Evolutionary conservation across 2,113 vertebrate genomes (phyloP).

Genomic region (Melanerpes formicivorus): DNA sequence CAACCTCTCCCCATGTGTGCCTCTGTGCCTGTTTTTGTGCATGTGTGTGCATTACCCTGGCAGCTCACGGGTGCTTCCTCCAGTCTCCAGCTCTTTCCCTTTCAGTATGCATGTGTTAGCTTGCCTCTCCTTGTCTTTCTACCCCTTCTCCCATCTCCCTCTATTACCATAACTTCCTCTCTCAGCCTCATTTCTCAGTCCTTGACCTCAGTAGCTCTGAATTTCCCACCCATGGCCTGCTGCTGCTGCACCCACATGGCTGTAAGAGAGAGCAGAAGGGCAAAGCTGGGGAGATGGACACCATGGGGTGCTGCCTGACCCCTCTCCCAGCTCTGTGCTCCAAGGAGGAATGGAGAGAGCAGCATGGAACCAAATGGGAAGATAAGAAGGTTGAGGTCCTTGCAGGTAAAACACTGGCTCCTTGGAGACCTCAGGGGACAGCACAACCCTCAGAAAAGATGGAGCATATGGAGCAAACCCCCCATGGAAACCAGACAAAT

Average conservation of each 20-base stretch:
- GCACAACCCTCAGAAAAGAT: neutral
- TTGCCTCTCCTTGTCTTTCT: neutral
- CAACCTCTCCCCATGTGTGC: neutral
- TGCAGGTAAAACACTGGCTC: neutral
- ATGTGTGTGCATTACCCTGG: neutral
- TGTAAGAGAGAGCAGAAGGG: neutral
- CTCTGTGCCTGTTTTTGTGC: neutral
- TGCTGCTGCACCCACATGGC: rapidly evolving
- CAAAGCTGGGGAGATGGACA: neutral
- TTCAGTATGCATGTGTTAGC: neutral
- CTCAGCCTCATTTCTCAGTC: neutral
- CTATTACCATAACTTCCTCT: neutral
- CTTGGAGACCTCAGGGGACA: neutral
- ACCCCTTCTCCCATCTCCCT: neutral
- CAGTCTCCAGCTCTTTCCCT: neutral
- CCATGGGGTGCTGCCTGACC: neutral
- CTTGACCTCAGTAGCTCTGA: neutral
- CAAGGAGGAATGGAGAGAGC: neutral
- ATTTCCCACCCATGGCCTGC: neutral
- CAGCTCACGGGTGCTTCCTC: neutral
- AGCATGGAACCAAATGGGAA: neutral
- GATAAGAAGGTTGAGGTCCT: neutral
- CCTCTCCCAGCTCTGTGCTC: neutral
- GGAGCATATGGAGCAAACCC: neutral
- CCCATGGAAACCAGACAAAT: neutral